A percentile compares a stretch with the other conserved stretches of the same genome.
These are phyloP conservation scores for Oncorhynchus tshawytscha DNA, from an alignment of 2,113 vertebrate species.

Conservation along the genomic window DNA sequence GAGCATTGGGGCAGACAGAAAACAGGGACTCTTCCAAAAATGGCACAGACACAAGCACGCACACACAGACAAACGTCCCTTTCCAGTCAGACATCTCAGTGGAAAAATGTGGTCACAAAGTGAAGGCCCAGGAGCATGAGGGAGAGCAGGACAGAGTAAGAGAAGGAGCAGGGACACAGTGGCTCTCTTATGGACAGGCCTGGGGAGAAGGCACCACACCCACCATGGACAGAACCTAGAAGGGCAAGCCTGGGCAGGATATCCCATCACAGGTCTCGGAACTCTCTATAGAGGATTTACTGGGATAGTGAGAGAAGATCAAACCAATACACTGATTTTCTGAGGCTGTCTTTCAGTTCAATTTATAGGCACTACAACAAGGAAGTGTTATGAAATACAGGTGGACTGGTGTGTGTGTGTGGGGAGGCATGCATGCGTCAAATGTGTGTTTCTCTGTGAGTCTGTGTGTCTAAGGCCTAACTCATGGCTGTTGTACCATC, in stretches of 20 bases:
- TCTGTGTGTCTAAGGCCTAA: neutral
- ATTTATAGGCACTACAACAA: neutral
- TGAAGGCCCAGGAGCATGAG: constrained; percentile 56
- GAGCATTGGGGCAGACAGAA: constrained; percentile 42
- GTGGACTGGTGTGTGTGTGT: neutral
- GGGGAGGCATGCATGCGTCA: neutral
- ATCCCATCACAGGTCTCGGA: neutral
- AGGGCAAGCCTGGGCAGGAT: neutral
- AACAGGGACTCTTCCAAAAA: constrained; percentile 60
- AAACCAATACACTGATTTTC: neutral
- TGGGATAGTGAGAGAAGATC: neutral
- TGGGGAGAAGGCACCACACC: neutral
- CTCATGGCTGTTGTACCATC: neutral
- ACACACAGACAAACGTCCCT: constrained; percentile 14
- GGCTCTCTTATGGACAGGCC: constrained; percentile 33
- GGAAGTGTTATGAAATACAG: neutral
- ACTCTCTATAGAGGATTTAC: neutral
- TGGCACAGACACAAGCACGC: neutral
- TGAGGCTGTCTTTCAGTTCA: too few species aligned
- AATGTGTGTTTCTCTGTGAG: too few species aligned
- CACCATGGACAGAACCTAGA: neutral
- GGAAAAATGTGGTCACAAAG: constrained; percentile 65
- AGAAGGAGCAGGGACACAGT: neutral
- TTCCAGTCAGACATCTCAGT: constrained; percentile 61
- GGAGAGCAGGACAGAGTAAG: constrained; percentile 51